Base-by-base conservation (phyloP, 2,113 vertebrate genomes). In the Embiotoca jacksoni region DNA sequence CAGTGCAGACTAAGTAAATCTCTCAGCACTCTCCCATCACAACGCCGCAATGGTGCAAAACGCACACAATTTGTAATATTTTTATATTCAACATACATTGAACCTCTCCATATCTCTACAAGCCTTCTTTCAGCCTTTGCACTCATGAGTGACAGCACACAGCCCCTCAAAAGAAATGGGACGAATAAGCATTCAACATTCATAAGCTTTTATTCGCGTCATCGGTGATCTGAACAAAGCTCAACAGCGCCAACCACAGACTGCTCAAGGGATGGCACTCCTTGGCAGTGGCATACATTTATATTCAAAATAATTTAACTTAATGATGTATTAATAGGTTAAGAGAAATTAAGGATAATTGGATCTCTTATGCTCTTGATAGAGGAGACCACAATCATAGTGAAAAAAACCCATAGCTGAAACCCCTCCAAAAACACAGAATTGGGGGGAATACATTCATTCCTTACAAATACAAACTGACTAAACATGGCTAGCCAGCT, bases 241-340 rank as follows among this genome's bases (percentile, higher is more conserved):
- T 82, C 81, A 75, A 86, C 80, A 85, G 82, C 16, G 58, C 86
- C 84, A 67, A 66, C 90, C 57, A 50, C 77, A 86, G 90, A 72
- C 57, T 13, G 31, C n/a, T 66, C 44, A 11, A 65, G 68, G 67
- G 3, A 70, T 23, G 57, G 62, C 84, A 85, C 16, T 41, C 41
- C 44, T 37, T 15, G 13, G 13, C 15, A 54, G n/a, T 32, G 63
- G n/a, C 41, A 70, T 23, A 58, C 0, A 39, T 3, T 46, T 31
- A 75, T 8, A 36, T 61, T 54, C 3, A 2, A 32, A 58, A 16
- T n/a, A 39, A 56, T 52, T 60, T 39, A 78, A 15, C 14, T 53
- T 47, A 46, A 1, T 39, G 23, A 41, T 39, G 31, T 13, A 9
- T 47, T 67, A 31, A 47, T 4, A 72, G 16, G 8, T 57, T 13